These are phyloP conservation scores for Aporophyla nigra DNA, from an alignment of 2,888 invertebrate genomes.

Conservation along the genomic window DNA sequence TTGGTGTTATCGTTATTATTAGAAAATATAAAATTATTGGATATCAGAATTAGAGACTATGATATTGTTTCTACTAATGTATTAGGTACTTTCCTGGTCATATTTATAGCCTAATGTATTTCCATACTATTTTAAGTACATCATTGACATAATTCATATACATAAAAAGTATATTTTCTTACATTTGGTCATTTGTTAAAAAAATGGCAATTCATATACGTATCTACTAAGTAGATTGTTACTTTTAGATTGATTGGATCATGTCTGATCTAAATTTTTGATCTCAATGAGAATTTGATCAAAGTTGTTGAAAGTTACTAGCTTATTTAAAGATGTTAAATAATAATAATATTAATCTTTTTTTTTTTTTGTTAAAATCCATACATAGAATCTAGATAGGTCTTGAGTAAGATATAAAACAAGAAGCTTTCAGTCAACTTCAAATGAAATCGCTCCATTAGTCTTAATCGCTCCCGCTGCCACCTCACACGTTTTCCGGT, in stretches of 20 bases:
- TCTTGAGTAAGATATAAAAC: neutral
- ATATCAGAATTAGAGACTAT: conserved; percentile 8
- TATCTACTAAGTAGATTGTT: neutral
- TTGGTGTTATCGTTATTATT: conserved; percentile 36
- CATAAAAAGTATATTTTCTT: neutral
- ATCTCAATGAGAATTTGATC: neutral
- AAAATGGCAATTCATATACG: neutral
- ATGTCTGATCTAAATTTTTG: neutral
- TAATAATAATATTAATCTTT: too few relatives aligned
- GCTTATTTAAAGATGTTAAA: too few relatives aligned
- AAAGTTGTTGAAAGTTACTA: neutral
- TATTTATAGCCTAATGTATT: neutral
- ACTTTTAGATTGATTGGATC: neutral
- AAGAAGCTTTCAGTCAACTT: neutral
- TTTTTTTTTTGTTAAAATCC: too few relatives aligned
- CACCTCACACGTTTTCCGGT: conserved; percentile 75
- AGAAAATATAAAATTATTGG: conserved; percentile 9
- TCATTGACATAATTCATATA: neutral
- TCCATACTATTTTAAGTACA: conserved; percentile 6
- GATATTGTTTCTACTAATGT: conserved; percentile 31
- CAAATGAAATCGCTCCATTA: conserved; percentile 16
- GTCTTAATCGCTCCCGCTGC: conserved; percentile 45
- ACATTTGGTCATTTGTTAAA: neutral
- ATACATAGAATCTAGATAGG: neutral
- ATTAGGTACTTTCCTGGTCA: conserved; percentile 22